These are phyloP conservation scores for Syngnathus floridae DNA, from an alignment of 2,113 vertebrate species.

Conservation along the genomic window DNA sequence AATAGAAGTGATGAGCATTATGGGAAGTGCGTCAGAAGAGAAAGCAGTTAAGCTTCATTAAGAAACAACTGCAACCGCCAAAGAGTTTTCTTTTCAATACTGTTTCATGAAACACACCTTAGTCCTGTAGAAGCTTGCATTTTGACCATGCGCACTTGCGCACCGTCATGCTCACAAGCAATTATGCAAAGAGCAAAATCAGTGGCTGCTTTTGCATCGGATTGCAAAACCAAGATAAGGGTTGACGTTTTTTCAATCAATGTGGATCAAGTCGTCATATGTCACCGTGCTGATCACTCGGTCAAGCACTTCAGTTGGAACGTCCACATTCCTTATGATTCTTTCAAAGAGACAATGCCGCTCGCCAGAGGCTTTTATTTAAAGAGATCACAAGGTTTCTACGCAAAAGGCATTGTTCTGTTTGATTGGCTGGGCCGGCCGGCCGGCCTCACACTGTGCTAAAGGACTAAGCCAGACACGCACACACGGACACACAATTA, in stretches of 20 bases:
- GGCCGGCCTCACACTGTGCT: constrained; percentile 48
- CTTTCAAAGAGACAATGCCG: constrained; percentile 26
- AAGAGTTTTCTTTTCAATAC: constrained; percentile 35
- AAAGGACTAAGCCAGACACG: constrained; percentile 17
- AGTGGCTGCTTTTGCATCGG: constrained; percentile 11
- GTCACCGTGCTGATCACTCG: constrained; percentile 2
- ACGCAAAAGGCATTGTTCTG: constrained; percentile 46
- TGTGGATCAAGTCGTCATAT: constrained; percentile 1
- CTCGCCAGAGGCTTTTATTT: constrained; percentile 30
- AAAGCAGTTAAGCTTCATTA: constrained; percentile 23
- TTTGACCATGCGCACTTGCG: constrained; percentile 5
- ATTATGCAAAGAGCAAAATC: constrained; percentile 14
- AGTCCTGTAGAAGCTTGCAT: constrained; percentile 59
- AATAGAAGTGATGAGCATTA: constrained; percentile 34
- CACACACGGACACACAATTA: constrained; percentile 27
- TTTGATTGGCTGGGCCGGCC: constrained; percentile 43
- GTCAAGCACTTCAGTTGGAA: constrained; percentile 16
- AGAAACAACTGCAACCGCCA: constrained; percentile 18
- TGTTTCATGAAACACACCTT: constrained; percentile 53
- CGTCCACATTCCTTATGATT: constrained; percentile 11
- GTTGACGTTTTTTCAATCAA: no score
- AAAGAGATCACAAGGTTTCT: constrained; percentile 51
- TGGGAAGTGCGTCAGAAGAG: constrained; percentile 42
- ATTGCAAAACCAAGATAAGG: neutral
- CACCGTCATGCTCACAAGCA: neutral